phyloP scores from a whole-genome alignment of 2,888 invertebrate species.

The Drosophila kambysellisi region DNA sequence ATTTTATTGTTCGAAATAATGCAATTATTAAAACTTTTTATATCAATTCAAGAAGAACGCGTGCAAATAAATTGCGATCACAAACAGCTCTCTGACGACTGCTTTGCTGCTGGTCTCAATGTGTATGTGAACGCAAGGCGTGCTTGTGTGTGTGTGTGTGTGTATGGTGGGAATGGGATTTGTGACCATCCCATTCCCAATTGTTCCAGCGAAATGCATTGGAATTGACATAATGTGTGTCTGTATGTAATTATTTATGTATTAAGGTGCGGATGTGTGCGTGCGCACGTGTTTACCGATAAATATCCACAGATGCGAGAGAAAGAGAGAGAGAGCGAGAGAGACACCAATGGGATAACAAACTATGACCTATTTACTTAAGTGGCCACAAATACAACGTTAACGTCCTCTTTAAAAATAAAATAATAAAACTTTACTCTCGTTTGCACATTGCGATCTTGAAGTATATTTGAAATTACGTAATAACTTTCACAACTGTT shows the following conservation, averaged over 20 bases:
- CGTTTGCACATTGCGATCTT: background rate
- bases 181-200: constrained; percentile 20
- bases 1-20: constrained; percentile 6
- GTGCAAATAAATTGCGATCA: constrained; percentile 48
- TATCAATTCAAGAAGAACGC: constrained; percentile 27
- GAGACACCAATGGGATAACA: constrained; percentile 2
- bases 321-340: background rate
- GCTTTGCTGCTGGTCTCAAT: constrained; percentile 11
- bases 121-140: constrained; percentile 12
- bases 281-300: constrained; percentile 49
- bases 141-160: constrained; percentile 5
- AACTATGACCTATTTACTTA: constrained; percentile 1
- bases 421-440: background rate
- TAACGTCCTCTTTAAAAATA: background rate
- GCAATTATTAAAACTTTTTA: constrained; percentile 16
- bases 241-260: constrained; percentile 8
- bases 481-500: background rate
- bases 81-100: constrained; percentile 41
- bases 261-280: constrained; percentile 29
- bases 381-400: background rate
- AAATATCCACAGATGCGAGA: constrained; percentile 9
- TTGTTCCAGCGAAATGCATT: constrained; percentile 49
- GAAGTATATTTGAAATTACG: background rate
- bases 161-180: background rate
- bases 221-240: constrained; percentile 29